Percentiles rank a stretch among this genome's conserved stretches.
These are phyloP conservation scores for Pandion haliaetus DNA, from an alignment of 2,113 vertebrate genomes.

Conservation along the genomic window DNA sequence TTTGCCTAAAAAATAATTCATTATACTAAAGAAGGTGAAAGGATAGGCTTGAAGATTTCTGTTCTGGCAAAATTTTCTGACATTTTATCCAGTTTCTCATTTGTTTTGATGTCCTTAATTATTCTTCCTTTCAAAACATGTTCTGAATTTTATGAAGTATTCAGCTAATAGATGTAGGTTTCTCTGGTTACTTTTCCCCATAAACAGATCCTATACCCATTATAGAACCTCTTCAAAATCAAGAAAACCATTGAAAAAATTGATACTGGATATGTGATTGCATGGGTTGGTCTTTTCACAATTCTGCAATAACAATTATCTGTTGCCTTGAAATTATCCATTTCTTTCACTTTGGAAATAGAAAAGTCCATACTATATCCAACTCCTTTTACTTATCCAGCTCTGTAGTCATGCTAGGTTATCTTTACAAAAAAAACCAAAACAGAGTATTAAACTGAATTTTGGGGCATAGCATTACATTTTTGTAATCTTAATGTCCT, in stretches of 20 bases:
- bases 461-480: background rate
- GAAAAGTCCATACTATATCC: background rate
- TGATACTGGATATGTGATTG: background rate
- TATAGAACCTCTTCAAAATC: background rate
- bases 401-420: background rate
- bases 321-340: background rate
- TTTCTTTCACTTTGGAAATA: background rate
- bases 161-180: background rate
- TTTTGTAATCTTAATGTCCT: background rate
- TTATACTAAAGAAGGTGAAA: background rate
- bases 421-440: background rate
- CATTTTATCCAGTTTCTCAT: background rate
- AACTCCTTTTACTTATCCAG: background rate
- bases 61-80: background rate
- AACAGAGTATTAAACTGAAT: background rate
- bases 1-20: background rate
- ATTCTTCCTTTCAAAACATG: background rate
- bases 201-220: background rate
- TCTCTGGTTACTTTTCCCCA: background rate
- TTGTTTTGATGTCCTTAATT: background rate
- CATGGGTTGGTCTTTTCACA: rapidly evolving
- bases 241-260: background rate
- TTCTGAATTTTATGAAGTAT: background rate
- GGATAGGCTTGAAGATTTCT: background rate
- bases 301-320: background rate